Percentiles rank a stretch among this genome's conserved stretches.
phyloP scores from a whole-genome alignment of 1,140 invertebrate genomes.

The Matsumurasca onukii region DNA sequence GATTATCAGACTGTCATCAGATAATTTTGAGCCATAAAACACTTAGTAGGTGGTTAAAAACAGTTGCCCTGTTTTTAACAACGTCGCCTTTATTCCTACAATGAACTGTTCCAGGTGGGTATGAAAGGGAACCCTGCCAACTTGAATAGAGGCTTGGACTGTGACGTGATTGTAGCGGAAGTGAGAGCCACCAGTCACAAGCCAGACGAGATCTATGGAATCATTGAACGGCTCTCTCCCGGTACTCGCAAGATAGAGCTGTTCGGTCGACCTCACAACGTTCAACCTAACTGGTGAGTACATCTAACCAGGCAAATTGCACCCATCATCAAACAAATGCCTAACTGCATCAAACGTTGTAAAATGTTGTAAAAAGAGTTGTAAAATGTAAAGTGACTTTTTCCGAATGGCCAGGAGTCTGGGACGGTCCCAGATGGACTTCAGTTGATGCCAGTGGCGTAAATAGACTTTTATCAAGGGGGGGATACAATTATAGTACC shows the following conservation, averaged over 20 bases:
- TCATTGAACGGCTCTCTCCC: slow-evolving; percentile 81
- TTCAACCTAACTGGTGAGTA: slow-evolving; percentile 93
- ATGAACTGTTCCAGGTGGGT: too few species aligned
- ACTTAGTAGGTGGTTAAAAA: too few species aligned
- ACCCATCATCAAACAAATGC: slow-evolving; percentile 7
- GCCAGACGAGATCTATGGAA: slow-evolving; percentile 97
- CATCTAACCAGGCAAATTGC: slow-evolving; percentile 15
- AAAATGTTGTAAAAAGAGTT: background rate
- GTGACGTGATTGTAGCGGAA: slow-evolving; percentile 98
- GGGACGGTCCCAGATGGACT: too few species aligned
- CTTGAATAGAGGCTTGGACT: slow-evolving; percentile 92
- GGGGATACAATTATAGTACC: too few species aligned
- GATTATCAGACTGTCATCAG: too few species aligned
- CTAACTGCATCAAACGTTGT: slow-evolving; percentile 19
- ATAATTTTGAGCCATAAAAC: too few species aligned
- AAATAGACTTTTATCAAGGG: too few species aligned
- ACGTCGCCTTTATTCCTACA: too few species aligned
- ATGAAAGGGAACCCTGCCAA: slow-evolving; percentile 93
- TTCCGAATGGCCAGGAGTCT: too few species aligned
- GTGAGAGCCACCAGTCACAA: slow-evolving; percentile 97
- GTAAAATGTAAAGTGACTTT: too few species aligned
- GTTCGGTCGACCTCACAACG: slow-evolving; percentile 96
- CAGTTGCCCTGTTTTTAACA: too few species aligned
- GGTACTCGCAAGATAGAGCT: slow-evolving; percentile 97
- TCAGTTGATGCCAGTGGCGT: too few species aligned